A percentile compares a stretch with the other conserved stretches of the same genome.
Evolutionary conservation across 2,113 vertebrate genomes (phyloP).

Genomic region (Pan troglodytes): NHGRI_mPanTro3-v2.1_pri NC_072416.2:16406501-16407000

Average conservation of each 20-base stretch:
- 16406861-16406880: not conserved
- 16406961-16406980: not conserved
- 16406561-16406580: slow-evolving; percentile 55
- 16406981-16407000: not conserved
- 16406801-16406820: slow-evolving; percentile 39
- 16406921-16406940: no score
- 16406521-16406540: slow-evolving; percentile 35
- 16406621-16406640: slow-evolving; percentile 62
- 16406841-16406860: not conserved
- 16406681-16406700: slow-evolving; percentile 54
- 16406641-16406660: slow-evolving; percentile 61
- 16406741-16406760: slow-evolving; percentile 47
- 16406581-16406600: slow-evolving; percentile 66
- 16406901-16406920: not conserved
- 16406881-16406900: not conserved
- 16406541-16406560: not conserved
- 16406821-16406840: not conserved
- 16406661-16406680: slow-evolving; percentile 66
- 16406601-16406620: slow-evolving; percentile 74
- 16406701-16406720: slow-evolving; percentile 35
- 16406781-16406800: not conserved
- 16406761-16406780: slow-evolving; percentile 59
- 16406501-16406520: slow-evolving; percentile 42
- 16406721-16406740: slow-evolving; percentile 64
- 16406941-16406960: not conserved